Evolutionary conservation across 2,113 vertebrate genomes (phyloP).

Genomic region (Acanthisitta chloris): DNA sequence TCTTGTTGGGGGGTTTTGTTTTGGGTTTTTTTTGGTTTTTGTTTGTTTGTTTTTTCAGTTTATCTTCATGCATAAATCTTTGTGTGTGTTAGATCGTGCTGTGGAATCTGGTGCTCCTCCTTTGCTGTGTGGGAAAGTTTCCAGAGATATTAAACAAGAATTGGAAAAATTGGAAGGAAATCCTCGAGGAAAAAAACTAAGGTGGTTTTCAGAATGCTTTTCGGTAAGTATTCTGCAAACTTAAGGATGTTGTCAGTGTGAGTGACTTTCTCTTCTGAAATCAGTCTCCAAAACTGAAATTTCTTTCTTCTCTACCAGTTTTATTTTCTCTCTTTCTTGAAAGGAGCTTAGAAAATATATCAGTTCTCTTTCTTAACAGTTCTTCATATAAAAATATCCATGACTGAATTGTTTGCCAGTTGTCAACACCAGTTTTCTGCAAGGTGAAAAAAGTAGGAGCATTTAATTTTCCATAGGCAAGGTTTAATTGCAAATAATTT

Average conservation of each 20-base stretch:
- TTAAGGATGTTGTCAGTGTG: neutral
- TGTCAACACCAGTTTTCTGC: neutral
- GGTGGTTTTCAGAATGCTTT: conserved; percentile 94
- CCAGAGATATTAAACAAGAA: conserved; percentile 92
- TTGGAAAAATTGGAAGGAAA: conserved; percentile 85
- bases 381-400: neutral
- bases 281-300: neutral
- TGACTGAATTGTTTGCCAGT: neutral
- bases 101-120: conserved; percentile 83
- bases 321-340: neutral
- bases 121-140: conserved; percentile 92
- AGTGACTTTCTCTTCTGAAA: neutral
- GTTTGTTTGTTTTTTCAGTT: neutral
- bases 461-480: neutral
- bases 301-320: neutral
- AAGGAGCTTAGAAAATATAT: neutral
- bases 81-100: conserved; percentile 79
- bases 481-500: neutral
- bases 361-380: neutral
- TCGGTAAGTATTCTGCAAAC: conserved; percentile 79
- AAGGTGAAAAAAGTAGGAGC: neutral
- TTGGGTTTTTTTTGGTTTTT: no score
- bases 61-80: neutral
- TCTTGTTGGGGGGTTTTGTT: no score
- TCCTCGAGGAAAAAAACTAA: conserved; percentile 82